Base-by-base conservation (phyloP, 2,888 invertebrate genomes). In the Lathronympha strigana region DNA sequence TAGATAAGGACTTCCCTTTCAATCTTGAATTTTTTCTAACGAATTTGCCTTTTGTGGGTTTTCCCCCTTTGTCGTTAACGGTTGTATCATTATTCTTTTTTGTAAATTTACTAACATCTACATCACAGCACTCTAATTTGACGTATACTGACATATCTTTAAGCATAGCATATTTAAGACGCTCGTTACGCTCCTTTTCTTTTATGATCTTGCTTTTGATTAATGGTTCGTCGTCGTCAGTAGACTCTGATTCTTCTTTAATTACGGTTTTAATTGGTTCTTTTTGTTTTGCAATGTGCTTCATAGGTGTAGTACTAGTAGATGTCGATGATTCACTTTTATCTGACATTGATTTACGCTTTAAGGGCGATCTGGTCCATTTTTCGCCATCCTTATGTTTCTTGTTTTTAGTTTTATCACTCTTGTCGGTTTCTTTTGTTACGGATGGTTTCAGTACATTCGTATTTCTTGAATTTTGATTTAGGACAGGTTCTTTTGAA, bases 71-170 rank as follows among this genome's bases (percentile, higher is more conserved):
- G 11, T 90, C 86, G 74, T 83, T 87, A 43, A 72, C 68, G n/a
- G 67, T 66, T 19, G 82, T 81, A 69, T 88, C 89, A 50, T 83
- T 73, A 17, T 89, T 90, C 74, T 84, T 88, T 76, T 85, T 87
- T 53, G 79, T 82, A 76, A 81, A 88, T 76, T 86, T 86, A 71
- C 81, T 88, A 61, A 90, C 79, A 74, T 88, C 90, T 61, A 88
- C 90, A 75, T 92, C 89, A 75, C 88, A 92, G 78, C 90, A 90
- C 76, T 92, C 90, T 67, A 92, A 75, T 76, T 92, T 92, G 21
- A 92, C 92, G 71, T 90, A 90, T 5, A 91, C 87, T 21, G 91
- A 88, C 77, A 91, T 91, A 72, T 92, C 91, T 77, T 89, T 91
- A 55, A 90, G 70, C 63, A 91, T 70, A 72, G 89, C 86, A 70